Conservation (phyloP, 1,140 invertebrate genomes). For the Lamellibrachia luymesi region DNA sequence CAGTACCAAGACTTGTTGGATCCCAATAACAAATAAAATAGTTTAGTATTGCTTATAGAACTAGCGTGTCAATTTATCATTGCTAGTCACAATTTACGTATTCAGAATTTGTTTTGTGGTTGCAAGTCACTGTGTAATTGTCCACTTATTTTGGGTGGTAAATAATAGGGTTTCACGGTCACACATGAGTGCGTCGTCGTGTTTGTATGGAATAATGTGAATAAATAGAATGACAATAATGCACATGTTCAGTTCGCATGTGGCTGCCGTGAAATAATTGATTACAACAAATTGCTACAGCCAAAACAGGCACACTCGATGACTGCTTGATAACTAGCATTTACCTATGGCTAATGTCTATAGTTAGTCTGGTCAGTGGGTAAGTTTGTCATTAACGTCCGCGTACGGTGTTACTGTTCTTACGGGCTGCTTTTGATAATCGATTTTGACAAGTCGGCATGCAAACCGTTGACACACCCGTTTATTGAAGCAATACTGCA, state of each 20-base stretch:
- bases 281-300: not conserved
- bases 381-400: too few relatives aligned
- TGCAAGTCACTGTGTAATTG: not conserved
- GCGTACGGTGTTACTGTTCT: not conserved
- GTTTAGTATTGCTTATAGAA: not conserved
- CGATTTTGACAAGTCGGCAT: not conserved
- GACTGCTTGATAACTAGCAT: not conserved
- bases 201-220: not conserved
- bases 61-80: not conserved
- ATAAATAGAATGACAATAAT: not conserved
- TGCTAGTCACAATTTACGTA: not conserved
- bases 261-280: not conserved
- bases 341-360: not conserved
- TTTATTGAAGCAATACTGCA: too few relatives aligned
- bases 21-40: not conserved
- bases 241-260: too few relatives aligned
- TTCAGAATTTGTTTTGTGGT: not conserved
- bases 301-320: not conserved
- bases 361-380: not conserved
- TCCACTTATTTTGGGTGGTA: not conserved
- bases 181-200: not conserved
- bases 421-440: not conserved
- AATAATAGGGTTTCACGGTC: not conserved
- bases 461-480: not conserved
- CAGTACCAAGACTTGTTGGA: not conserved